These are phyloP conservation scores for Brachionus paranguensis DNA, from an alignment of 1,140 invertebrate species.

Conservation along the genomic window DNA sequence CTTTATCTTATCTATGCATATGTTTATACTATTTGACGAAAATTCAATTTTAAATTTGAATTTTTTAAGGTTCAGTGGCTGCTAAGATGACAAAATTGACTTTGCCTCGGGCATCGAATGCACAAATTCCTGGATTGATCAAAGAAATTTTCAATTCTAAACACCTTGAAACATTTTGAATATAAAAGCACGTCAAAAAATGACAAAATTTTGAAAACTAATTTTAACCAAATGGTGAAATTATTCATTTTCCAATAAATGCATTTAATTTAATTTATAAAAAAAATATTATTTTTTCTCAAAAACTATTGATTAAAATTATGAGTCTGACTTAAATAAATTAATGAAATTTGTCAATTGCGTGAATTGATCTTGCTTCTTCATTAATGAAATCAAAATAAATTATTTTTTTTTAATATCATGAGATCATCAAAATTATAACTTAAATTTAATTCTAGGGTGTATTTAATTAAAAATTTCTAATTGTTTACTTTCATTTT, in stretches of 20 bases:
- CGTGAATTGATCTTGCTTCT: background rate
- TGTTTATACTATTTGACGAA: background rate
- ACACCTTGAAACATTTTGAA: background rate
- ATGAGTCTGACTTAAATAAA: background rate
- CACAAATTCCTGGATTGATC: background rate
- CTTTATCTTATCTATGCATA: background rate
- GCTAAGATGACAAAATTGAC: background rate
- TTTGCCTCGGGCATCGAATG: background rate
- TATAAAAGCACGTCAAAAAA: background rate
- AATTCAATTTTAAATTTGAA: background rate
- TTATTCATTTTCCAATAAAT: no score
- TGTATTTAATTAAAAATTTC: background rate
- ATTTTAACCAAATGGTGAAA: background rate
- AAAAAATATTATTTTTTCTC: background rate
- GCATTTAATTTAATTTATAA: background rate
- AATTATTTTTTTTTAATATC: background rate
- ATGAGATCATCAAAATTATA: background rate
- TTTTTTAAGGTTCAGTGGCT: background rate
- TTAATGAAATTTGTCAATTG: background rate
- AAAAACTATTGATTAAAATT: background rate
- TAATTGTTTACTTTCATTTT: background rate
- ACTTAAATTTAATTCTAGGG: background rate
- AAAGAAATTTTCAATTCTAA: background rate
- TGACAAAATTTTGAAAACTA: background rate
- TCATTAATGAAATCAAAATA: background rate